A percentile compares a stretch with the other conserved stretches of the same genome.
Conservation (phyloP, 2,888 invertebrate species). For the Lasioglossum villosulum region DNA sequence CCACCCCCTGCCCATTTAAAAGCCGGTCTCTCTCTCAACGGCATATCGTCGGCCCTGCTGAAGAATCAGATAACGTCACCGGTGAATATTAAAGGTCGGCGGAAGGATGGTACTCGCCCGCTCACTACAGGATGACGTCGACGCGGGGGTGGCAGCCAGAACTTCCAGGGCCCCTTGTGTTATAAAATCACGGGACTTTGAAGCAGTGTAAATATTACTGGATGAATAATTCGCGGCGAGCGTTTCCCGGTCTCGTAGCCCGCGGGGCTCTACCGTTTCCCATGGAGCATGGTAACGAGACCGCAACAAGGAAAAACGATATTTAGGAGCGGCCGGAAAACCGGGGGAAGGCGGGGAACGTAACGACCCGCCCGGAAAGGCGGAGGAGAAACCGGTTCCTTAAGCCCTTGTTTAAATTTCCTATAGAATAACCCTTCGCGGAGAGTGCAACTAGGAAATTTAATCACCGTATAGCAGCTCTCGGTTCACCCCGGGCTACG, state of each 20-base stretch:
- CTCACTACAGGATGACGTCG: neutral
- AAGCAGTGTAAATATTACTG: conserved; percentile 62
- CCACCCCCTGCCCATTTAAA: neutral
- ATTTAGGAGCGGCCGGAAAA: conserved; percentile 52
- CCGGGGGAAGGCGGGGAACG: conserved; percentile 12
- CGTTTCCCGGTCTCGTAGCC: conserved; percentile 55
- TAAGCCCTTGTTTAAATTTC: conserved; percentile 70
- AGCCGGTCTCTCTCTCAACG: neutral
- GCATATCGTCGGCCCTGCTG: neutral
- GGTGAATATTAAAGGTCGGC: conserved; percentile 26
- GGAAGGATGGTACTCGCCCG: neutral
- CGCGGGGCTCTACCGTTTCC: neutral
- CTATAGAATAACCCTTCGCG: conserved; percentile 68
- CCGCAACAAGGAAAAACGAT: conserved; percentile 69
- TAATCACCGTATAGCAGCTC: conserved; percentile 71
- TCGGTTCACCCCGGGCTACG: conserved; percentile 65
- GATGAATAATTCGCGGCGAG: conserved; percentile 61
- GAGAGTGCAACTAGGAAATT: conserved; percentile 68
- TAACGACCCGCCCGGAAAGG: conserved; percentile 19
- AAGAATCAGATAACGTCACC: conserved; percentile 57
- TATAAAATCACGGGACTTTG: conserved; percentile 60
- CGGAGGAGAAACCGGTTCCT: conserved; percentile 41
- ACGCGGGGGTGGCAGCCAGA: neutral
- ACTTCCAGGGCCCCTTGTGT: conserved; percentile 10
- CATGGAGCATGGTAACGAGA: conserved; percentile 59